Conservation (phyloP, 2,113 vertebrate genomes). For the Petrocephalus microphthalmus region DNA sequence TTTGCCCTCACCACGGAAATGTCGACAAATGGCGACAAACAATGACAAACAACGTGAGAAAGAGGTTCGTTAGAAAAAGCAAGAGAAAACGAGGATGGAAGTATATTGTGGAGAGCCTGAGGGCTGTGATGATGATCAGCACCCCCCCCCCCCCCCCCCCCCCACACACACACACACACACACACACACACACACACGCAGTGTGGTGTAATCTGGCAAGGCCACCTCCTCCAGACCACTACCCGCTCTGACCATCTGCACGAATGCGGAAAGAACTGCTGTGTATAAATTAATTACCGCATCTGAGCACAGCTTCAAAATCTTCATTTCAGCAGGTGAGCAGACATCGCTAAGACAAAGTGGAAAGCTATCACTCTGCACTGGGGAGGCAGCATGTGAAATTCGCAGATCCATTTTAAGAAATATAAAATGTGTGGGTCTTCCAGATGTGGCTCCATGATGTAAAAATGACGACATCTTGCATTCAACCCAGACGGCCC, state of each 20-base stretch:
- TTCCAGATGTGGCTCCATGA: not conserved
- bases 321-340: slow-evolving; percentile 15
- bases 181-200: too few species aligned
- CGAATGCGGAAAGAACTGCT: not conserved
- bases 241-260: not conserved
- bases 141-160: too few species aligned
- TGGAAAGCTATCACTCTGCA: slow-evolving; percentile 16
- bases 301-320: slow-evolving; percentile 4
- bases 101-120: not conserved
- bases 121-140: not conserved
- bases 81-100: not conserved
- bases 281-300: not conserved
- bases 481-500: not conserved
- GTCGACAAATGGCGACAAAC: too few species aligned
- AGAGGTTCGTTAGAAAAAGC: not conserved
- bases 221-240: not conserved
- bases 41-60: not conserved
- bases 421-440: slow-evolving; percentile 15
- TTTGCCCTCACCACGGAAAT: not conserved
- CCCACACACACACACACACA: too few species aligned
- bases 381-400: not conserved
- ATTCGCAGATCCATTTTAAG: not conserved
- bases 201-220: not conserved
- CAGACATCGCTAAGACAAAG: slow-evolving; percentile 5
- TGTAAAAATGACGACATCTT: slow-evolving; percentile 19